Evolutionary conservation across 2,113 vertebrate genomes (phyloP), one percentile per base, ranked within the genome.

Genomic region (Edolisoma coerulescens): DNA sequence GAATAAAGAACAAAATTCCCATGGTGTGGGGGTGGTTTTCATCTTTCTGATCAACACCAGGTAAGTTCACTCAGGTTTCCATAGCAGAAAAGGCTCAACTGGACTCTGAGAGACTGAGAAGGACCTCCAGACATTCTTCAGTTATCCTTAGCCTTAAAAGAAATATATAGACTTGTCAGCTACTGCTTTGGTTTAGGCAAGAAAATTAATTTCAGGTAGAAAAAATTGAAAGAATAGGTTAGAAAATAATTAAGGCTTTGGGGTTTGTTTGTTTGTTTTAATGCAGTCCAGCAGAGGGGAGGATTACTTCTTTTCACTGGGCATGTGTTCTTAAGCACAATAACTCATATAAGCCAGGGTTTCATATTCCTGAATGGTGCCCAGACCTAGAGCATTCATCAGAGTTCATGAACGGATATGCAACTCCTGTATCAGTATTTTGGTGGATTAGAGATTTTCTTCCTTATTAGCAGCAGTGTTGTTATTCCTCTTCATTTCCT

Each of bases 1-100:
- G 16, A 69, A 56, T 12, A 77, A 82, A 30, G 8, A 75, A 70
- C 27, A 63, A 87, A 60, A 53, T 45, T 50, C 6, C 9, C 14
- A 9, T 53, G 18, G 2, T 50, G 3, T 7, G 56, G 12, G 1
- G 0, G 0, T 41, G 80, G 41, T 47, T 67, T 41, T 59, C 1
- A 18, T 69, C 3, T 54, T 87, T 50, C 20, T 67, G 7, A 61
- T 56, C 13, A 68, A 14, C 37, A 45, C 1, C n/a, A 45, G 12
- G 5, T 44, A 59, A 61, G 3, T 32, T 53, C 70, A 30, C 7
- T 42, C 13, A 65, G 53, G 6, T 7, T 83, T 44, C 11, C 39
- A 16, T 2, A 20, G 6, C 20, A 32, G 49, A 94, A 76, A 44
- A 8, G 3, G 1, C 4, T 33, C 23, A 26, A 30, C 44, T 63